Base-by-base conservation (phyloP, 1,140 invertebrate species). In the Drosophila prosaltans region DNA sequence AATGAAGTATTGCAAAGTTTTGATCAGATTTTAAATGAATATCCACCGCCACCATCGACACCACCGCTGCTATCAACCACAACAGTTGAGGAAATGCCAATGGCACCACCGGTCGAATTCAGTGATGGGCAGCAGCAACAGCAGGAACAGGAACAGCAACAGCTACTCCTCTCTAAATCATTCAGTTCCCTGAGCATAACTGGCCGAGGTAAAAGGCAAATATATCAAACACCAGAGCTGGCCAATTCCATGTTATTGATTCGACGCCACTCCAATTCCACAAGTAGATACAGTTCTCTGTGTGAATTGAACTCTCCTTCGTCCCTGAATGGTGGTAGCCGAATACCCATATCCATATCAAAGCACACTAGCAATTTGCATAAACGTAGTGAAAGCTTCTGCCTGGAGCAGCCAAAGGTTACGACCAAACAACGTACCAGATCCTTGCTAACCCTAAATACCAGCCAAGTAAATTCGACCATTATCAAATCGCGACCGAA, bases 1-100 rank as follows among this genome's bases (percentile, higher is more conserved):
- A 93, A 93, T 72, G 94, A 93, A 57, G 95, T 94, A 30, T 93
- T 95, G 64, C 93, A 95, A 81, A 94, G 94, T 55, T 95, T 95
- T 70, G 95, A 95, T 83, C 94, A 94, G 91, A 94, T 95, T 67
- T 72, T 92, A 11, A 78, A 61, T 28, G 91, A 92, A 36, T 92
- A 95, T 62, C 93, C 83, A 8, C 54, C 72, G 3, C 21, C 68
- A 51, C 4, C 32, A 5, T 5, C 32, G 6, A 36, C 32, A 36
- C 32, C 32, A 36, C 32, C 32, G 6, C 6, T 36, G 6, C 6
- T 1, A 1, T 6, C 1, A 6, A 3, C 3, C 32, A 2, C 28
- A 30, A 39, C 21, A 55, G 28, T 32, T 2, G 69, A 79, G 8
- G 43, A 81, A 16, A 30, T 39, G 10, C 9, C 41, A n/a, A 7